Evolutionary conservation across 1,140 invertebrate species (phyloP), one percentile per base, ranked within the genome.

Genomic region (Drosophila jambulina): DNA sequence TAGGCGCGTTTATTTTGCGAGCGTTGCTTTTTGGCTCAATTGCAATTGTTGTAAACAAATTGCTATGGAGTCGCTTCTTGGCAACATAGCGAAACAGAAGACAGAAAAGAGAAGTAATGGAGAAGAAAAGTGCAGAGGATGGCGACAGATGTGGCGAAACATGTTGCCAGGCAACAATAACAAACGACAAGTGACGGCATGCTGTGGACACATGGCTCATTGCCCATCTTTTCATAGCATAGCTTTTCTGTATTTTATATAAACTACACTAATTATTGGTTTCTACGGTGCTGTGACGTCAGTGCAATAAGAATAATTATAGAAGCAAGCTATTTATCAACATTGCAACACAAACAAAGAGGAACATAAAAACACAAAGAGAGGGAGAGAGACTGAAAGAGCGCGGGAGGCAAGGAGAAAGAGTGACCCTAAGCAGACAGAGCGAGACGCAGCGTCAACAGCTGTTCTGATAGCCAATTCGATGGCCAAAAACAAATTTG

Each of bases 391-490:
- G 43, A 80, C 61, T 68, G 42, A 25, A 13, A 53, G 38, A 57
- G n/a, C 17, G 51, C 23, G 48, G 23, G 34, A 21, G 49, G 34
- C 8, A 23, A 1, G 4, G 0, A 12, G 21, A 23, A 29, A 36
- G 40, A n/a, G 25, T n/a, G 8, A 29, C 34, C 10, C 2, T 2
- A 65, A 64, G 34, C 17, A 51, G 36, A 25, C 64, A 77, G 75
- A 84, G 70, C 75, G 53, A 48, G 48, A 80, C 27, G 58, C 34
- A 38, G 58, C 40, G 67, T 65, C 61, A 88, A 87, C 84, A 87
- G 84, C 84, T 87, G 84, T 88, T 87, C 59, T 6, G 34, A 15
- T 59, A 40, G 49, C n/a, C 60, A 62, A 54, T 42, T 42, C 56
- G 49, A 58, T 51, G 57, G 75, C 59, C 69, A 72, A 57, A 67